phyloP scores from a whole-genome alignment of 2,797 vertebrate species.

The Dicrostonyx torquatus region DNA sequence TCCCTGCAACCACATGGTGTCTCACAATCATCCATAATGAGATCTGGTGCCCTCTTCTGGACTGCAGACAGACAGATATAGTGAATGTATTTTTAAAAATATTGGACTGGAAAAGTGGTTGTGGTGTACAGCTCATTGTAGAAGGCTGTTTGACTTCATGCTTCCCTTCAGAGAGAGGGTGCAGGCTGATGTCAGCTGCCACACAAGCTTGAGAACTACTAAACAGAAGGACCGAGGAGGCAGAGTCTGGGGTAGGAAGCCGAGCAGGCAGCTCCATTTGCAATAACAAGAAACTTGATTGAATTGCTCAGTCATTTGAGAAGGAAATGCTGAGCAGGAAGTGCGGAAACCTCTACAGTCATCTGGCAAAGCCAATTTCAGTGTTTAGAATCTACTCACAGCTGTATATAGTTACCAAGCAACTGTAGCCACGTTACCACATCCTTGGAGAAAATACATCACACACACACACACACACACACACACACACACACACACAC shows the following conservation, averaged over 20 bases:
- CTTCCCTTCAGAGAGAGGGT: background rate
- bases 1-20: too few relatives aligned
- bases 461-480: background rate
- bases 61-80: too few relatives aligned
- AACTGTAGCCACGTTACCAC: constrained; percentile 68
- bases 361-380: background rate
- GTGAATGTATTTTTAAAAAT: too few relatives aligned
- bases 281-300: background rate
- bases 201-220: background rate
- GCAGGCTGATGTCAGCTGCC: background rate
- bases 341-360: background rate
- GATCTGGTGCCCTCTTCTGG: too few relatives aligned
- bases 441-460: constrained; percentile 44
- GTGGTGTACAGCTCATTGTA: background rate
- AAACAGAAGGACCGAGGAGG: background rate
- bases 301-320: background rate
- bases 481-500: background rate
- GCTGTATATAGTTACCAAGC: constrained; percentile 51
- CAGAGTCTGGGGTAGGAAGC: background rate
- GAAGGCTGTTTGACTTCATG: background rate
- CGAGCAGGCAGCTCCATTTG: background rate
- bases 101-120: background rate
- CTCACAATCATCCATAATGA: too few relatives aligned
- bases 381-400: background rate
- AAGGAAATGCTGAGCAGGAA: background rate